Evolutionary conservation across 2,113 vertebrate genomes (phyloP).

Genomic region (Indri indri): DNA sequence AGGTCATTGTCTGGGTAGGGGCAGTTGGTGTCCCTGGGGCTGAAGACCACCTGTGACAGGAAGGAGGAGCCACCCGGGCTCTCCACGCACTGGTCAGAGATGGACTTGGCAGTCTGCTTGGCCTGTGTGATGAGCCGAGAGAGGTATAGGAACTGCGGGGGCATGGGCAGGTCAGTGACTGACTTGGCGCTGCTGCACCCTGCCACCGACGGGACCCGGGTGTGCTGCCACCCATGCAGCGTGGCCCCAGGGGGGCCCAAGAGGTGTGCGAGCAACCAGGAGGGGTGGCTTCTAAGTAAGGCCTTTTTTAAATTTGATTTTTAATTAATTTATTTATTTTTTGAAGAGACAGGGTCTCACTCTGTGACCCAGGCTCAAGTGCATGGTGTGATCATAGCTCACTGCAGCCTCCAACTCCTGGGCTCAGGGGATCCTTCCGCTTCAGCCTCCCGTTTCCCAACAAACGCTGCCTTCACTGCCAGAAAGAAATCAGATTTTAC

Average conservation of each 20-base stretch:
- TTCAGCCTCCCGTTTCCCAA: background rate
- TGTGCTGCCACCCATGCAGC: background rate
- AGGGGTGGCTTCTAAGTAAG: background rate
- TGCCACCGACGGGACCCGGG: background rate
- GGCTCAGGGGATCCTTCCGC: too few species aligned
- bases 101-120: conserved; percentile 91
- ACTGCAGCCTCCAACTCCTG: too few species aligned
- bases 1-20: conserved; percentile 88
- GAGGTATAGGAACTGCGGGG: conserved; percentile 90
- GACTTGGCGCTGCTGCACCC: accelerated
- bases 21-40: conserved; percentile 81
- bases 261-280: background rate
- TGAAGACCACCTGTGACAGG: conserved; percentile 91
- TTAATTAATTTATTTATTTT: too few species aligned
- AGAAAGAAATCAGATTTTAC: background rate
- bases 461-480: background rate
- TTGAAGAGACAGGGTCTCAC: too few species aligned
- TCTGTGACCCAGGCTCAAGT: too few species aligned
- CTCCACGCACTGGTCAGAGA: conserved; percentile 91
- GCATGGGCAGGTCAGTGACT: too few species aligned
- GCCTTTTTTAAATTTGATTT: too few species aligned
- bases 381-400: too few species aligned
- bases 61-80: conserved; percentile 85
- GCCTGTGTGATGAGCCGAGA: conserved; percentile 94
- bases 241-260: background rate